These are phyloP conservation scores for Ophioninae sp. DNA, from an alignment of 2,888 invertebrate genomes.

Conservation along the genomic window DNA sequence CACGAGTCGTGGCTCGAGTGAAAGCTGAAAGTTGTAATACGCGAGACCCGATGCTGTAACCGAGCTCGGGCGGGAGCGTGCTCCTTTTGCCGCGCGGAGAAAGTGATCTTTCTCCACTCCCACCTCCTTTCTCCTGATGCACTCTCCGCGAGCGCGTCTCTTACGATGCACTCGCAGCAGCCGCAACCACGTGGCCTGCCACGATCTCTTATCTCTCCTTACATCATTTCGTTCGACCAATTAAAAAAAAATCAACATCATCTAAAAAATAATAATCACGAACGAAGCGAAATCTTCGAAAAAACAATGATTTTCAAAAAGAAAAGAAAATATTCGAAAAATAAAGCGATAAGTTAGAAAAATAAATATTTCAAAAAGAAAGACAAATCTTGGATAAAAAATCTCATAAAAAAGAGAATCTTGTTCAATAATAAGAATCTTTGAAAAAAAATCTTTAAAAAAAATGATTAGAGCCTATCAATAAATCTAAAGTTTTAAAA, in stretches of 20 bases:
- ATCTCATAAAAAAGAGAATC: too few relatives aligned
- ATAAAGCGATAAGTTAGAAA: too few relatives aligned
- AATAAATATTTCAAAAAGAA: too few relatives aligned
- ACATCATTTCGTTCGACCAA: background rate
- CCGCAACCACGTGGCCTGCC: background rate
- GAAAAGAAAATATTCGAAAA: too few relatives aligned
- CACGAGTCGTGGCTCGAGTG: conserved; percentile 69
- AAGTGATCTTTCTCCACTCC: conserved; percentile 79
- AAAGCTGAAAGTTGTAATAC: conserved; percentile 80
- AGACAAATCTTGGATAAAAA: too few relatives aligned
- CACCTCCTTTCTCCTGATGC: conserved; percentile 72
- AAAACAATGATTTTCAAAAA: too few relatives aligned
- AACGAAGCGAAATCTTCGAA: too few relatives aligned
- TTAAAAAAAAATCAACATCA: background rate
- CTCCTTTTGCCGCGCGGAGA: conserved; percentile 69
- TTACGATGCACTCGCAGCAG: conserved; percentile 29
- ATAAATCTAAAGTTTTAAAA: too few relatives aligned
- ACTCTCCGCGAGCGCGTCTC: conserved; percentile 51
- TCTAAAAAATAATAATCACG: too few relatives aligned
- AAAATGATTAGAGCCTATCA: too few relatives aligned
- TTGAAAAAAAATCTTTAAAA: too few relatives aligned
- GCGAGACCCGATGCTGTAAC: conserved; percentile 65
- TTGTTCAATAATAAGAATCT: too few relatives aligned
- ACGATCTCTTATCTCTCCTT: background rate
- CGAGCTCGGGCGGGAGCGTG: conserved; percentile 48